Conservation (phyloP, 2,113 vertebrate species). For the Oenanthe melanoleuca region DNA sequence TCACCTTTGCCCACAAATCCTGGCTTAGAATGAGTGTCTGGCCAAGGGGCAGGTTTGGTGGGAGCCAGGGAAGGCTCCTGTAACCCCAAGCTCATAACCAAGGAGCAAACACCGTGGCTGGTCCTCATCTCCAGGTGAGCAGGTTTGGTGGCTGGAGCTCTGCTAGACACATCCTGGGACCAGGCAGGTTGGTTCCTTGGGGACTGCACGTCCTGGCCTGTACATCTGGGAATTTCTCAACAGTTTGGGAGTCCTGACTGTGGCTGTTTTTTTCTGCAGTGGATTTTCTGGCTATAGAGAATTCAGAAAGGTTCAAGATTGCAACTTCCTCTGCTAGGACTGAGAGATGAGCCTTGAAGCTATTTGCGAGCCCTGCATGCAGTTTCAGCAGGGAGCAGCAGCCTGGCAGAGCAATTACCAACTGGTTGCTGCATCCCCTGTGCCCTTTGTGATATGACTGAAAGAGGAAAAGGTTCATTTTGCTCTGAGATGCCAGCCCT, state of each 20-base stretch:
- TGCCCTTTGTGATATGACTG: background rate
- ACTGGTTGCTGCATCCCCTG: background rate
- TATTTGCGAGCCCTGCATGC: background rate
- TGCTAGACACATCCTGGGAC: background rate
- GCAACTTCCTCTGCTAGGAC: background rate
- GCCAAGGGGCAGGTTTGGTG: background rate
- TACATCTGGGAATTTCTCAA: background rate
- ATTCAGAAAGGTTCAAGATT: background rate
- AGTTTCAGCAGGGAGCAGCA: background rate
- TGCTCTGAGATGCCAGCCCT: background rate
- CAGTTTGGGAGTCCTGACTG: background rate
- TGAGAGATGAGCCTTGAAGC: background rate
- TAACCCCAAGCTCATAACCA: accelerated
- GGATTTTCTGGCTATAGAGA: background rate
- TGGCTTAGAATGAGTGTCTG: background rate
- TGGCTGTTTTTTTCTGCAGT: background rate
- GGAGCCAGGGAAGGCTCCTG: background rate
- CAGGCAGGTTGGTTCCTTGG: accelerated
- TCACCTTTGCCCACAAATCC: background rate
- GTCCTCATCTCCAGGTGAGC: accelerated
- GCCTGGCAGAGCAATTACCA: background rate
- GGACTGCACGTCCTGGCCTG: background rate
- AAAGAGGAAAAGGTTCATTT: background rate
- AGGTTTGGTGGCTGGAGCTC: background rate
- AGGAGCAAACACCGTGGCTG: background rate